Conservation (phyloP, 1,140 invertebrate genomes). For the Drosophila insularis region DNA sequence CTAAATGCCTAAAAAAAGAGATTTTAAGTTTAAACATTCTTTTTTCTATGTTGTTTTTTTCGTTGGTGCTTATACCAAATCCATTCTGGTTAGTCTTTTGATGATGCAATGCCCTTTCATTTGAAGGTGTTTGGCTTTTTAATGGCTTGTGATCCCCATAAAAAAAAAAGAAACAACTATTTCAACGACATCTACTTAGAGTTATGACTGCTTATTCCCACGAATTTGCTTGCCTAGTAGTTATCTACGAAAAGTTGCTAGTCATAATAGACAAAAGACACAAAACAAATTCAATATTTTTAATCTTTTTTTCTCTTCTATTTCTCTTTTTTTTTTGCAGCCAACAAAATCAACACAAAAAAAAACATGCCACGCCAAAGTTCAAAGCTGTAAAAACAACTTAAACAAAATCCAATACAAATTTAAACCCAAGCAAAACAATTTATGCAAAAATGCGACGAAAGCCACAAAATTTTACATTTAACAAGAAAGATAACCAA, state of each 20-base stretch:
- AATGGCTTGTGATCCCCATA: slow-evolving; percentile 42
- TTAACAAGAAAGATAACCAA: slow-evolving; percentile 44
- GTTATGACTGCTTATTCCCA: background rate
- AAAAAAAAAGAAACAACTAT: slow-evolving; percentile 3
- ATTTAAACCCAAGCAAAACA: slow-evolving; percentile 26
- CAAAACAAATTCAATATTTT: slow-evolving; percentile 43
- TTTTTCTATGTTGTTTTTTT: no score
- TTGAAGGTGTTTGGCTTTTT: slow-evolving; percentile 25
- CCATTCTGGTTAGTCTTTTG: slow-evolving; percentile 19
- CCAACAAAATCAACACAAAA: slow-evolving; percentile 1
- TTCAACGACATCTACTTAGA: background rate
- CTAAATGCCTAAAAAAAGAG: slow-evolving; percentile 23
- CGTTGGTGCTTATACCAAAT: background rate
- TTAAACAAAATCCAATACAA: slow-evolving; percentile 33
- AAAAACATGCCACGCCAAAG: slow-evolving; percentile 51
- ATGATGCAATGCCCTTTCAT: slow-evolving; percentile 45
- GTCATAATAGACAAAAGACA: background rate
- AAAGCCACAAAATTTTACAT: slow-evolving; percentile 65
- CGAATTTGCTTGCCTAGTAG: slow-evolving; percentile 15
- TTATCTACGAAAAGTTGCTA: slow-evolving; percentile 26
- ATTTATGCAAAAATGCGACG: slow-evolving; percentile 77
- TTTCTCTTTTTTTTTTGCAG: slow-evolving; percentile 35
- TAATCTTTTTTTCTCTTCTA: slow-evolving; percentile 24
- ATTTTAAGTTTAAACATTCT: slow-evolving; percentile 6
- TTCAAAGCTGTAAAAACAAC: slow-evolving; percentile 26